Percentiles rank a stretch among this genome's conserved stretches.
phyloP scores from a whole-genome alignment of 2,888 invertebrate species.

The Oscheius myriophilus region DNA sequence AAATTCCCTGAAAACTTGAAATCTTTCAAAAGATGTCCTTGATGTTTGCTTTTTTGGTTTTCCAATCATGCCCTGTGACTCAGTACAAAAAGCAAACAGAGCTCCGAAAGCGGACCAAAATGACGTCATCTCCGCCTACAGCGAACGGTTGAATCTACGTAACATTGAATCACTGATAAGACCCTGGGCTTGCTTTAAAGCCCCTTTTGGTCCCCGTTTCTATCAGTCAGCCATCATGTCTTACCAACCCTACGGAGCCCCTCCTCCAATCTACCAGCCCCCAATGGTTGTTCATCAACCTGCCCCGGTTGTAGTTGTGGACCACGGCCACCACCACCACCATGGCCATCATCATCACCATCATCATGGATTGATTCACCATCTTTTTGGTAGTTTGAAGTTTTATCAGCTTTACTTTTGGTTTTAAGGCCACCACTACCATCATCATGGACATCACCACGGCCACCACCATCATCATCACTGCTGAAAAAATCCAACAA shows the following conservation, averaged over 20 bases:
- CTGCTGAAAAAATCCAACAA: no score
- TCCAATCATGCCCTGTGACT: no score
- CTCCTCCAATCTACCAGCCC: conserved; percentile 4
- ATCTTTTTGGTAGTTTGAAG: not conserved
- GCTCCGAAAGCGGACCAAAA: no score
- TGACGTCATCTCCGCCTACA: no score
- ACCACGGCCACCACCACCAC: conserved; percentile 16
- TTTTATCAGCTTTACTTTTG: not conserved
- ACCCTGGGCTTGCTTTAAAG: conserved; percentile 2
- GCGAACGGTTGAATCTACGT: no score
- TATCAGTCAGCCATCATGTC: conserved; percentile 14
- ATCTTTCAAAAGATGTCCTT: no score
- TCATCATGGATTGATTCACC: not conserved
- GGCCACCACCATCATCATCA: conserved; percentile 4
- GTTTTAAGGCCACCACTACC: not conserved
- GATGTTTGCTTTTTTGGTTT: no score
- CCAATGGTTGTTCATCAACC: conserved; percentile 8
- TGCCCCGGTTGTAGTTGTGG: not conserved
- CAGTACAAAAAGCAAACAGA: not conserved
- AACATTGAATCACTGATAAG: conserved; percentile 4
- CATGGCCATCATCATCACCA: conserved; percentile 13
- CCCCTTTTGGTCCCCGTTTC: not conserved
- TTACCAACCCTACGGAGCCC: conserved; percentile 19
- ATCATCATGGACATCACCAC: not conserved
- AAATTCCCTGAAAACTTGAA: no score